These are phyloP conservation scores for Dioctria linearis DNA, from an alignment of 2,888 invertebrate genomes.

Conservation along the genomic window DNA sequence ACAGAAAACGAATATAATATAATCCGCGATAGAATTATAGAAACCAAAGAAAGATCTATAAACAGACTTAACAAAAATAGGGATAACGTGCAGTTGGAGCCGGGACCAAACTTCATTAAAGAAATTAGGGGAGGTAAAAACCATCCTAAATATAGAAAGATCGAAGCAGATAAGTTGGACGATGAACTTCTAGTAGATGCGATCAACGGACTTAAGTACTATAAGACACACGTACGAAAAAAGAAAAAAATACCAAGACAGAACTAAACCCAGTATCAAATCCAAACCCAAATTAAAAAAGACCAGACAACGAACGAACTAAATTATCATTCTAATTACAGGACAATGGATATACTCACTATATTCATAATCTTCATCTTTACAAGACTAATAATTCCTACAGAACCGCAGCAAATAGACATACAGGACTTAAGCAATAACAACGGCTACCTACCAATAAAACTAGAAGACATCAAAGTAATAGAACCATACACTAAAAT, in stretches of 20 bases:
- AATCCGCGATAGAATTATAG: constrained; percentile 54
- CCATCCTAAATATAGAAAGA: constrained; percentile 56
- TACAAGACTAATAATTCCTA: not conserved
- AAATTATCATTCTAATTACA: constrained; percentile 15
- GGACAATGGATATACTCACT: not conserved
- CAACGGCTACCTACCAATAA: constrained; percentile 58
- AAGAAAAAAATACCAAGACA: constrained; percentile 57
- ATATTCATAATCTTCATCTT: not conserved
- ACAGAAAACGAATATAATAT: constrained; percentile 53
- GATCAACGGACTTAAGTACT: constrained; percentile 57
- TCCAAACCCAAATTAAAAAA: constrained; percentile 16
- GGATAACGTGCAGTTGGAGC: constrained; percentile 11
- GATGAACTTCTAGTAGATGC: constrained; percentile 55
- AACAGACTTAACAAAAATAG: constrained; percentile 46
- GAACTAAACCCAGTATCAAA: constrained; percentile 54
- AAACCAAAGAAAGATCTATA: constrained; percentile 57
- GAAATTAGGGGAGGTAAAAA: constrained; percentile 41
- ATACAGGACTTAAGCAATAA: constrained; percentile 57
- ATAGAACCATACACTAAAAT: constrained; percentile 56
- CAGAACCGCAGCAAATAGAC: constrained; percentile 54
- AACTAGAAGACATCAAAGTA: constrained; percentile 52
- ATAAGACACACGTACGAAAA: constrained; percentile 57
- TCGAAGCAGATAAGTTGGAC: constrained; percentile 51
- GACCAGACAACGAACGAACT: constrained; percentile 1
- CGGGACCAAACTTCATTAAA: constrained; percentile 24